These are phyloP conservation scores for Phrynosoma blainvillii DNA, from an alignment of 2,113 vertebrate genomes.

Conservation along the genomic window DNA sequence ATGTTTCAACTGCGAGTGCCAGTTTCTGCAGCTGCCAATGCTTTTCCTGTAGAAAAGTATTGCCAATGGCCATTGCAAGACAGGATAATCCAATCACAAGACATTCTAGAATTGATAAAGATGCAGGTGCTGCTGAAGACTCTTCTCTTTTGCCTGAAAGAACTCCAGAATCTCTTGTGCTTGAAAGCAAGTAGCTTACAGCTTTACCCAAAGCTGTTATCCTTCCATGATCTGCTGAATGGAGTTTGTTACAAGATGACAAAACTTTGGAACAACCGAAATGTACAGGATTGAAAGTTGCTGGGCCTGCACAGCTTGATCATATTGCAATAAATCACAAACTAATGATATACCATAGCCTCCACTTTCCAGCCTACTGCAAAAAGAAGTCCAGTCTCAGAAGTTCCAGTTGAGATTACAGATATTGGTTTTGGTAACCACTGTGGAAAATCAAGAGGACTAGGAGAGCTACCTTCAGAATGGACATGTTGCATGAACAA, in stretches of 20 bases:
- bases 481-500: constrained; percentile 87
- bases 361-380: constrained; percentile 60
- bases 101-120: constrained; percentile 77
- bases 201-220: constrained; percentile 59
- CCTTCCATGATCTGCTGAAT: constrained; percentile 69
- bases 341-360: constrained; percentile 67
- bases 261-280: constrained; percentile 60
- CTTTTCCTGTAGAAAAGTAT: constrained; percentile 84
- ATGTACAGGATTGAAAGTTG: constrained; percentile 64
- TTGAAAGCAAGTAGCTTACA: constrained; percentile 88
- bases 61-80: constrained; percentile 90
- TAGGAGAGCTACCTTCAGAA: constrained; percentile 87
- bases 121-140: constrained; percentile 87
- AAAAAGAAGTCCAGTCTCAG: constrained; percentile 68
- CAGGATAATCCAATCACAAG: constrained; percentile 72
- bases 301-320: constrained; percentile 71
- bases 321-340: constrained; percentile 62
- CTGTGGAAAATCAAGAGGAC: constrained; percentile 90
- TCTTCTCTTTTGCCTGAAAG: constrained; percentile 91
- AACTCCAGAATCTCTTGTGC: constrained; percentile 92
- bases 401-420: constrained; percentile 69
- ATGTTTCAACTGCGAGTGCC: constrained; percentile 86
- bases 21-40: constrained; percentile 78
- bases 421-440: constrained; percentile 89
- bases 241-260: constrained; percentile 70